Evolutionary conservation across 2,113 vertebrate species (phyloP).

Genomic region (Isurus oxyrinchus): DNA sequence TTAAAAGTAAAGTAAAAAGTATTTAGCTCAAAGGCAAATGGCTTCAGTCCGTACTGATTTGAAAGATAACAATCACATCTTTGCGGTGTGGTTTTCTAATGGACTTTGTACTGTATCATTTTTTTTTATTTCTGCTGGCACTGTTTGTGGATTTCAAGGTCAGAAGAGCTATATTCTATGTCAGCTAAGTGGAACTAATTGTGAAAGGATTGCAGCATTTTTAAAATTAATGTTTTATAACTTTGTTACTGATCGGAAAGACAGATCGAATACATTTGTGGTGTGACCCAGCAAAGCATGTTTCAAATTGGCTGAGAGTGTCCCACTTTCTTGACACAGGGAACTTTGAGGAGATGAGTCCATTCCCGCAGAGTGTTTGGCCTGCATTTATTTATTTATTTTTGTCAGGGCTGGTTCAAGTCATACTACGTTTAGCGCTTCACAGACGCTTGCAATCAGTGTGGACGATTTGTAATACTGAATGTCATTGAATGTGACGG

Average conservation of each 20-base stretch:
- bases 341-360: neutral
- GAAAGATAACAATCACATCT: neutral
- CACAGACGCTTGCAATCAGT: neutral
- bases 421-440: neutral
- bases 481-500: neutral
- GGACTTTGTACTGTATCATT: neutral
- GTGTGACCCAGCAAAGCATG: neutral
- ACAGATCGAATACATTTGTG: neutral
- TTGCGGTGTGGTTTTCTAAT: neutral
- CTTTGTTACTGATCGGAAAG: neutral
- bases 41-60: neutral
- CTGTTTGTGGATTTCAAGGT: neutral
- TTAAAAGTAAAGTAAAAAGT: neutral
- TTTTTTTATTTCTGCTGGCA: neutral
- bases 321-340: neutral
- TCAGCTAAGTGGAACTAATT: conserved; percentile 25
- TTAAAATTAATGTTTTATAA: conserved; percentile 10
- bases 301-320: neutral
- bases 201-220: neutral
- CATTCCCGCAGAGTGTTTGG: neutral
- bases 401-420: neutral
- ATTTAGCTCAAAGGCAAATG: neutral
- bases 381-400: neutral
- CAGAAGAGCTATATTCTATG: neutral
- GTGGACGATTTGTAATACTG: neutral